Evolutionary conservation across 2,797 vertebrate genomes (phyloP).

Genomic region (Cuniculus paca): DNA sequence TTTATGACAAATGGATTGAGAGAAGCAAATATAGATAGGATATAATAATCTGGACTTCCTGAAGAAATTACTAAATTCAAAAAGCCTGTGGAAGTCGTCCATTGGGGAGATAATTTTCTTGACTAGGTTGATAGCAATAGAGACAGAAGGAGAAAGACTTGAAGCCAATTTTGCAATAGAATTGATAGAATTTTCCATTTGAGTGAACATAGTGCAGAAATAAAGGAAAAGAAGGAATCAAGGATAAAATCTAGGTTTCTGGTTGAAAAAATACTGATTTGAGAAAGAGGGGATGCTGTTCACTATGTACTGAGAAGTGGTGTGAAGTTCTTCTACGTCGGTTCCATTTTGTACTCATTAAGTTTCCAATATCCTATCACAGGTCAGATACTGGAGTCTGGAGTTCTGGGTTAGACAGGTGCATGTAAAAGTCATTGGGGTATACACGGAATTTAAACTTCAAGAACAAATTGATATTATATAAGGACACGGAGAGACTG

Average conservation of each 20-base stretch:
- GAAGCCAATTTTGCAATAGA: neutral
- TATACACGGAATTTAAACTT: slow-evolving; percentile 30
- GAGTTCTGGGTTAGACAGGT: neutral
- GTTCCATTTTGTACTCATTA: neutral
- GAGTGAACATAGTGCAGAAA: neutral
- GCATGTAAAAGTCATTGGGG: neutral
- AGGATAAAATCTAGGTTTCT: neutral
- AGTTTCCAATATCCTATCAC: neutral
- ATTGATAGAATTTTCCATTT: neutral
- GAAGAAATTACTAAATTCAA: neutral
- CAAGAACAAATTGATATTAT: slow-evolving; percentile 31
- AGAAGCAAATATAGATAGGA: neutral
- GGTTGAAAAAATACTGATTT: neutral
- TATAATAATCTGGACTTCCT: neutral
- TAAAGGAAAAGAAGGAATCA: neutral
- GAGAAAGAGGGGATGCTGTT: neutral
- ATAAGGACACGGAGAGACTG: neutral
- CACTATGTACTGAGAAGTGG: neutral
- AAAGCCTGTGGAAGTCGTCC: neutral
- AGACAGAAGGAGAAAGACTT: neutral
- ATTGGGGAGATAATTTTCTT: neutral
- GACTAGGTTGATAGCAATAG: neutral
- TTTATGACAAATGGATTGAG: neutral
- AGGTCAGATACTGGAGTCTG: neutral
- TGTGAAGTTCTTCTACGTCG: neutral